A percentile compares a stretch with the other conserved stretches of the same genome.
These are phyloP conservation scores for Picathartes gymnocephalus DNA, from an alignment of 2,113 vertebrate genomes.

Conservation along the genomic window DNA sequence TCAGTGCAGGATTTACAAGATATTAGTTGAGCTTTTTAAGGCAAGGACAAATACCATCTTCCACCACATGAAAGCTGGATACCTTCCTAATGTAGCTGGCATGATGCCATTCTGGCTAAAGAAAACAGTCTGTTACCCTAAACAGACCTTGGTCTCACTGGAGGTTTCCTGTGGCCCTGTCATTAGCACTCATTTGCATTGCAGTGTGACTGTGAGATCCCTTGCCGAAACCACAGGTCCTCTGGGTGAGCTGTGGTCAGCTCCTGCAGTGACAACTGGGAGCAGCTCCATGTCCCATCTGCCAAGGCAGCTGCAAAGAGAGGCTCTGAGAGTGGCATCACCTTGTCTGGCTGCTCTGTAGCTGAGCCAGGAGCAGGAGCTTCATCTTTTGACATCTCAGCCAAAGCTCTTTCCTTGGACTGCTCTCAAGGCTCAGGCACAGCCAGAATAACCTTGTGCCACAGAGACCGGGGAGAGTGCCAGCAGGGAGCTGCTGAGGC, in stretches of 20 bases:
- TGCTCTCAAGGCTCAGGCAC: neutral
- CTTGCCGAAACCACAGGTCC: neutral
- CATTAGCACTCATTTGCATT: neutral
- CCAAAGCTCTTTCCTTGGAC: neutral
- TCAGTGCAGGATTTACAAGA: neutral
- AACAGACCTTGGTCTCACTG: neutral
- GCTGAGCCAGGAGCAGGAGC: neutral
- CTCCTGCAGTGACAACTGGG: neutral
- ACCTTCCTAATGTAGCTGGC: neutral
- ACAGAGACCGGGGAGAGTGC: neutral
- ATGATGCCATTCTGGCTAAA: neutral
- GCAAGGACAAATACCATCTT: neutral
- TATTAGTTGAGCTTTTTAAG: neutral
- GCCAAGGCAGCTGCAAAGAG: neutral
- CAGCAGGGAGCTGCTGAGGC: conserved; percentile 17
- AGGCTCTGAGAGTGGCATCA: neutral
- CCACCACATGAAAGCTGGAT: neutral
- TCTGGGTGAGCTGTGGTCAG: neutral
- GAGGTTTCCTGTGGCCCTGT: neutral
- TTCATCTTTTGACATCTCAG: neutral
- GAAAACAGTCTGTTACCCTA: neutral
- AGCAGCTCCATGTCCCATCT: neutral
- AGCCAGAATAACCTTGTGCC: neutral
- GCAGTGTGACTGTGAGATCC: neutral
- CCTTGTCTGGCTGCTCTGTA: neutral